phyloP scores from a whole-genome alignment of 2,888 invertebrate genomes.

The Rhyacophila evoluta region DNA sequence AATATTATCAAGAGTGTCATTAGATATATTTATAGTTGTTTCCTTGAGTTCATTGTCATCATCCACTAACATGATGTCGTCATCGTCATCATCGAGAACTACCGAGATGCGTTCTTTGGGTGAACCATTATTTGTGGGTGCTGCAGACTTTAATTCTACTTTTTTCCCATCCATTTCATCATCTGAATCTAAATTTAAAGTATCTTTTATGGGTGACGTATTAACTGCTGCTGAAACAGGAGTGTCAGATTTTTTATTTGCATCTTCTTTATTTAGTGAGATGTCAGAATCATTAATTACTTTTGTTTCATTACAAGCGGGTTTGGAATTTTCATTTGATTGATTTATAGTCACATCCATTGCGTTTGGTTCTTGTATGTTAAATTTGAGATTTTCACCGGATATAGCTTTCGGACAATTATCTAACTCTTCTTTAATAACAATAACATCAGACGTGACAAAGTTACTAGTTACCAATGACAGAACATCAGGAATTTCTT shows the following conservation, averaged over 20 bases:
- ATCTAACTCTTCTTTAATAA: no score
- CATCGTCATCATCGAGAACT: slow-evolving; percentile 66
- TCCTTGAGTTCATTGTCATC: slow-evolving; percentile 57
- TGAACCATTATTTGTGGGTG: slow-evolving; percentile 33
- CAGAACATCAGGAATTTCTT: no score
- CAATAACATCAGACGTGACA: no score
- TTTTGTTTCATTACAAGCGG: neutral
- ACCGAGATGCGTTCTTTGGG: slow-evolving; percentile 43
- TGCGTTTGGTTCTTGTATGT: no score
- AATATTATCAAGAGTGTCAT: neutral
- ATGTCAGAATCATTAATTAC: neutral
- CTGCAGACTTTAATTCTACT: slow-evolving; percentile 41
- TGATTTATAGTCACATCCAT: no score
- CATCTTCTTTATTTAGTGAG: neutral
- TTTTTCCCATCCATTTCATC: slow-evolving; percentile 59
- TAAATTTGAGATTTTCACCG: no score
- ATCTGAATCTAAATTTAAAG: slow-evolving; percentile 60
- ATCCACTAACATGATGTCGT: slow-evolving; percentile 66
- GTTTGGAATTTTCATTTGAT: neutral
- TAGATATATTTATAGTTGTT: neutral
- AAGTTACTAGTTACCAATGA: no score
- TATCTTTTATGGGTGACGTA: neutral
- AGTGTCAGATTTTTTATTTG: neutral
- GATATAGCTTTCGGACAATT: no score
- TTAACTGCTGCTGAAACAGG: slow-evolving; percentile 15